Evolutionary conservation across 2,113 vertebrate species (phyloP), one percentile per base, ranked within the genome.

Genomic region (Xyliphius kryptos): DNA sequence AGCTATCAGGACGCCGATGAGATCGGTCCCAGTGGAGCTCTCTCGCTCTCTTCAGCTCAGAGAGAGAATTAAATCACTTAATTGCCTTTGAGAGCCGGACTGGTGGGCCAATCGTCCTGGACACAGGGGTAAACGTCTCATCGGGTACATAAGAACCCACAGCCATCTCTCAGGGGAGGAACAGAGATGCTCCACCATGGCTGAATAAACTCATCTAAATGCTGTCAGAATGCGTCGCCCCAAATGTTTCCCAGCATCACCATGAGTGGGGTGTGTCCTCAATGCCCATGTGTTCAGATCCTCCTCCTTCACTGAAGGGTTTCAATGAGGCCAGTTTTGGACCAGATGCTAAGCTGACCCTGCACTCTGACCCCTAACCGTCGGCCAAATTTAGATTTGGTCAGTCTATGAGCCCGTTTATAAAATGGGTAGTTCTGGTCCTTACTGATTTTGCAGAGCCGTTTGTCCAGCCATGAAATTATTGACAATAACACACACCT

Each of bases 1-100:
- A 5, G 26, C 26, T 32, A 32, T 32, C 26, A 44, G 36, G 14
- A 21, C 21, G 9, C 19, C 4, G 10, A 14, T 52, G 15, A 52
- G 51, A 40, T 53, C 14, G n/a, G 41, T 52, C 63, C 52, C 63
- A 38, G 53, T 5, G 36, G 52, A 65, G 43, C 52, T 19, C 46
- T 61, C 51, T 8, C 56, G 59, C 49, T 26, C 3, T 62, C 55
- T 61, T 32, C 12, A 16, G 15, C 51, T 41, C 36, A 1, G 37
- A 44, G 52, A 66, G 54, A 61, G 22, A 62, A 56, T 21, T 57
- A 66, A 56, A 66, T 11, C 66, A 59, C 63, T 52, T 66, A 71
- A 71, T 62, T 67, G 57, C 69, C 37, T 61, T 15, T 16, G 53
- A 61, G 58, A 53, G 37, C 50, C 48, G 66, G 44, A 51, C 26